These are phyloP conservation scores for Marmota monax DNA, from an alignment of 2,113 vertebrate species.

Conservation along the genomic window DNA sequence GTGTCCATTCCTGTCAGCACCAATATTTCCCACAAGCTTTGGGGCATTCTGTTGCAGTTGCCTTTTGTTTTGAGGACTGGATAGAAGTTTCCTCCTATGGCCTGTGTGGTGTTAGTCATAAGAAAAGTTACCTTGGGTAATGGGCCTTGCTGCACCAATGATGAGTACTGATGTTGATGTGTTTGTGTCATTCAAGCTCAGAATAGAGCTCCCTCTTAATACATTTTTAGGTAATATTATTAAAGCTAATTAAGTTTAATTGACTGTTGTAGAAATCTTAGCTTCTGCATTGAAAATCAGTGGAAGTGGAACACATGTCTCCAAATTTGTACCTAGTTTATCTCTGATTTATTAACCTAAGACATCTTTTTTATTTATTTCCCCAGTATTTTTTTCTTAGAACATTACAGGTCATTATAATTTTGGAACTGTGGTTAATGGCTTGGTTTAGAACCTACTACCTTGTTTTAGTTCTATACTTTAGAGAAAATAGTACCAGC, in stretches of 20 bases:
- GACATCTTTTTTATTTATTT: background rate
- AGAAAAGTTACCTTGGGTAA: background rate
- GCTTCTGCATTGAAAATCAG: constrained; percentile 34
- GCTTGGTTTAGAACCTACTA: constrained; percentile 35
- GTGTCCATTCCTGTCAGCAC: background rate
- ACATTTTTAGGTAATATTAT: background rate
- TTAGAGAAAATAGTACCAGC: constrained; percentile 40
- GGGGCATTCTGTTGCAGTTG: background rate
- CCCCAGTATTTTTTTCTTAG: background rate
- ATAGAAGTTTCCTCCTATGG: background rate
- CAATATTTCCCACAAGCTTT: background rate
- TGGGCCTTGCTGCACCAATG: background rate
- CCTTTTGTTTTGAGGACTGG: constrained; percentile 2
- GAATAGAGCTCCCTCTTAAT: background rate
- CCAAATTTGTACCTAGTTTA: background rate
- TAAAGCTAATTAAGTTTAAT: background rate
- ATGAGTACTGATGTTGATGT: background rate
- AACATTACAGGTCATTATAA: constrained; percentile 35
- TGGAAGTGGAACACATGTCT: background rate
- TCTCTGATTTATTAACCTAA: constrained; percentile 29
- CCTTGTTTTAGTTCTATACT: constrained; percentile 58
- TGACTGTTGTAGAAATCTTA: constrained; percentile 45
- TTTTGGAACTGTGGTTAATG: constrained; percentile 50
- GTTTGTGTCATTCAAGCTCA: background rate
- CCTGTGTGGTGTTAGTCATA: background rate